Percentiles rank a stretch among this genome's conserved stretches.
Evolutionary conservation across 2,113 vertebrate species (phyloP).

Genomic region (Aleadryas rufinucha): DNA sequence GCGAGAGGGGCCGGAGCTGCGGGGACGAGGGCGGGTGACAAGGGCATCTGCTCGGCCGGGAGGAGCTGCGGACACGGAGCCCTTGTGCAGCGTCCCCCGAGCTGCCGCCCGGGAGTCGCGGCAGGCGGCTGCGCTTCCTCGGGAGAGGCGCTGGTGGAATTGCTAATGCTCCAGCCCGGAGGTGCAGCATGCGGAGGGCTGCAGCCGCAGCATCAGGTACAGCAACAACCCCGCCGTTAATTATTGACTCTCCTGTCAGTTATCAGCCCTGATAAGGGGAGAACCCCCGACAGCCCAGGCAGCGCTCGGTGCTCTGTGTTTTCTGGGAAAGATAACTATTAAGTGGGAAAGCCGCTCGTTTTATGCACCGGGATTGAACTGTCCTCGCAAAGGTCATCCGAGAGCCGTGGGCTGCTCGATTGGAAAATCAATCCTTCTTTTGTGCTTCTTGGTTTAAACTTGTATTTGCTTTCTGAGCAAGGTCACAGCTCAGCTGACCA

Average conservation of each 20-base stretch:
- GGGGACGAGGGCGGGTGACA: background rate
- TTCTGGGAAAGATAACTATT: background rate
- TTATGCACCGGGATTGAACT: background rate
- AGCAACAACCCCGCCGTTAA: background rate
- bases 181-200: background rate
- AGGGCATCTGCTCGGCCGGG: background rate
- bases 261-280: background rate
- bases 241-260: background rate
- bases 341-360: background rate
- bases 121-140: background rate
- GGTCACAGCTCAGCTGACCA: slow-evolving; percentile 73
- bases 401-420: background rate
- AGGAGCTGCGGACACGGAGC: background rate
- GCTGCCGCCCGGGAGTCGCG: background rate
- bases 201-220: slow-evolving; percentile 41
- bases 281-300: background rate
- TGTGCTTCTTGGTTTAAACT: slow-evolving; percentile 28
- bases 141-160: slow-evolving; percentile 15
- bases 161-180: background rate
- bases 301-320: background rate
- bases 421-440: slow-evolving; percentile 18
- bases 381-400: background rate
- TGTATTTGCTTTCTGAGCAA: slow-evolving; percentile 69
- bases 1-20: background rate
- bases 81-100: background rate